Evolutionary conservation across 2,113 vertebrate species (phyloP).

Genomic region (Empidonax alnorum): DNA sequence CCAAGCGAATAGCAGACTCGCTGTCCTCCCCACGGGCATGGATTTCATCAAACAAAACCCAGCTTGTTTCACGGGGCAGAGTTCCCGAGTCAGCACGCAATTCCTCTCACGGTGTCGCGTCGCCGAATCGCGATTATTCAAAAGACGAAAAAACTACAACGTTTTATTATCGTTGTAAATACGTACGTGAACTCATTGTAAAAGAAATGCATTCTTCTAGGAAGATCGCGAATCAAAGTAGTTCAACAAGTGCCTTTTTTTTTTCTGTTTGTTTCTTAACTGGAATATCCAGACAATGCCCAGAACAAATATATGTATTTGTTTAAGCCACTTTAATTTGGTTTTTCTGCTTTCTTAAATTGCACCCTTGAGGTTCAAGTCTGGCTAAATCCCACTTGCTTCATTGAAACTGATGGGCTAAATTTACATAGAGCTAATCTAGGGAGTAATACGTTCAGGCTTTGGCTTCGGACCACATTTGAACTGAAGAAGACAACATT

Average conservation of each 20-base stretch:
- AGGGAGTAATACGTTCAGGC: not conserved
- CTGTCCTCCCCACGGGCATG: not conserved
- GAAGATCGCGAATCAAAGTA: not conserved
- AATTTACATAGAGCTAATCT: not conserved
- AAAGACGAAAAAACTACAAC: not conserved
- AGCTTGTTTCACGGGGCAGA: not conserved
- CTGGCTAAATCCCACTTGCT: not conserved
- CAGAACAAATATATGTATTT: not conserved
- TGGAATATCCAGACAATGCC: not conserved
- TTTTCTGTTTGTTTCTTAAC: not conserved
- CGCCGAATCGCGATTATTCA: not conserved
- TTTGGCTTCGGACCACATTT: not conserved
- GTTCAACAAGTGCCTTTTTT: not conserved
- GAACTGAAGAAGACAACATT: not conserved
- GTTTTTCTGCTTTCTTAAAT: not conserved
- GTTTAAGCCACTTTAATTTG: not conserved
- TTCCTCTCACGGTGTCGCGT: not conserved
- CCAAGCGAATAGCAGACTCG: not conserved
- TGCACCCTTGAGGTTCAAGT: constrained; percentile 10
- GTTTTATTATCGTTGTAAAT: not conserved
- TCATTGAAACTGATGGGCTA: not conserved
- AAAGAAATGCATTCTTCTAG: not conserved
- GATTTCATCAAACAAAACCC: not conserved
- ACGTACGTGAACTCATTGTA: not conserved
- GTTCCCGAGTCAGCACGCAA: not conserved